A percentile compares a stretch with the other conserved stretches of the same genome.
Conservation (phyloP, 2,797 vertebrate genomes). For the Dallia pectoralis region DNA sequence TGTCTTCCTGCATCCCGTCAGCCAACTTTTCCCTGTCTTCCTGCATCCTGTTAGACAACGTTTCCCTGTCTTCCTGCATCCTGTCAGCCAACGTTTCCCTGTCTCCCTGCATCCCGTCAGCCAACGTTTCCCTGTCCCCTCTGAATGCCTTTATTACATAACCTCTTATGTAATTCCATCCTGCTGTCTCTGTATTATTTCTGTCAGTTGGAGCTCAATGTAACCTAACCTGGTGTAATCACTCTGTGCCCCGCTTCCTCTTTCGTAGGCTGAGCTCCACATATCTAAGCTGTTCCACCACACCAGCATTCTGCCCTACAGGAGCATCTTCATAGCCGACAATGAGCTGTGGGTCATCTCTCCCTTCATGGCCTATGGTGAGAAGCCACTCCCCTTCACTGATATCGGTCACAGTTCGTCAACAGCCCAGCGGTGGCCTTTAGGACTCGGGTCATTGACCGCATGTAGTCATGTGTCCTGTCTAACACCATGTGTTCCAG, state of each 20-base stretch:
- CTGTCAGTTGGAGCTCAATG: not conserved
- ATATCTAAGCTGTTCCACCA: constrained; percentile 97
- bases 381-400: constrained; percentile 39
- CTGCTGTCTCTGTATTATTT: not conserved
- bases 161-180: not conserved
- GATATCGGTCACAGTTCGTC: not conserved
- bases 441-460: not conserved
- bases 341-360: constrained; percentile 98
- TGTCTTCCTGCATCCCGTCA: too few species aligned
- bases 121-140: not conserved
- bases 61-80: too few species aligned
- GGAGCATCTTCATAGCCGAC: constrained; percentile 92
- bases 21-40: too few species aligned
- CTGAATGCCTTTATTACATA: constrained; percentile 4
- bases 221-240: not conserved
- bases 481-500: constrained; percentile 59
- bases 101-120: not conserved
- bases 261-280: constrained; percentile 87
- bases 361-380: constrained; percentile 97
- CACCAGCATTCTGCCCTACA: constrained; percentile 92
- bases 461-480: not conserved
- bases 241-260: constrained; percentile 18
- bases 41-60: too few species aligned
- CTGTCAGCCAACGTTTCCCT: too few species aligned
- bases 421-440: not conserved